phyloP scores from a whole-genome alignment of 2,113 vertebrate genomes.

The Canis aureus region DNA sequence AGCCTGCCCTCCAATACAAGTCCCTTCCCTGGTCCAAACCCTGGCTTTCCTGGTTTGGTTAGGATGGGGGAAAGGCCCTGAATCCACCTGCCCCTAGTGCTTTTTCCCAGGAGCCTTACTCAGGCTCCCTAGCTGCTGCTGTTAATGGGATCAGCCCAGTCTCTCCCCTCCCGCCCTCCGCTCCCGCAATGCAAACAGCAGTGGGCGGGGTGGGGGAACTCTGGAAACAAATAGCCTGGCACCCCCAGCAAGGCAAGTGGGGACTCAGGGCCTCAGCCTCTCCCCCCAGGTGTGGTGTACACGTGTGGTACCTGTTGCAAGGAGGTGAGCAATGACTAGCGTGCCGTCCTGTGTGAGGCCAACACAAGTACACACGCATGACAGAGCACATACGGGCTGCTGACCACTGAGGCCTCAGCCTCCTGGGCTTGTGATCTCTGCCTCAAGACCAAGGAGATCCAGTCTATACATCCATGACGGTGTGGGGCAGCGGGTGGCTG shows the following conservation, averaged over 20 bases:
- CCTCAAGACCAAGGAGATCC: constrained; percentile 99
- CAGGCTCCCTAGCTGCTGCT: constrained; percentile 82
- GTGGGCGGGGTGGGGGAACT: constrained; percentile 85
- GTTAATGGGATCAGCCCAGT: constrained; percentile 87
- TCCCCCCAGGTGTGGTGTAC: constrained; percentile 90
- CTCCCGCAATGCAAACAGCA: not conserved
- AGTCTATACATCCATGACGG: constrained; percentile 96
- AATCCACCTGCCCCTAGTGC: constrained; percentile 79
- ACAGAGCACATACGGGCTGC: constrained; percentile 97
- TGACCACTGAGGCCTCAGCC: constrained; percentile 95
- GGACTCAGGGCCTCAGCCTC: constrained; percentile 86
- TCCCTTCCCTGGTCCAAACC: constrained; percentile 90
- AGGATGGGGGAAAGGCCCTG: constrained; percentile 88
- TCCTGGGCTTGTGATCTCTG: constrained; percentile 99
- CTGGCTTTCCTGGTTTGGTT: constrained; percentile 79
- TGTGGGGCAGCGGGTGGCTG: constrained; percentile 96
- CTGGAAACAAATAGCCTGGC: constrained; percentile 88
- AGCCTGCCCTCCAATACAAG: constrained; percentile 90
- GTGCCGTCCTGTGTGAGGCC: constrained; percentile 98
- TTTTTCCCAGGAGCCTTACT: constrained; percentile 86
- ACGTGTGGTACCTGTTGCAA: constrained; percentile 95
- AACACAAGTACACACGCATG: constrained; percentile 97
- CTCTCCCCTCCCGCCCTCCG: constrained; percentile 68
- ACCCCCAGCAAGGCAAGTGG: constrained; percentile 74
- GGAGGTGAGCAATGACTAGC: constrained; percentile 97